Conservation (phyloP, 2,797 vertebrate species). For the Furcifer pardalis region DNA sequence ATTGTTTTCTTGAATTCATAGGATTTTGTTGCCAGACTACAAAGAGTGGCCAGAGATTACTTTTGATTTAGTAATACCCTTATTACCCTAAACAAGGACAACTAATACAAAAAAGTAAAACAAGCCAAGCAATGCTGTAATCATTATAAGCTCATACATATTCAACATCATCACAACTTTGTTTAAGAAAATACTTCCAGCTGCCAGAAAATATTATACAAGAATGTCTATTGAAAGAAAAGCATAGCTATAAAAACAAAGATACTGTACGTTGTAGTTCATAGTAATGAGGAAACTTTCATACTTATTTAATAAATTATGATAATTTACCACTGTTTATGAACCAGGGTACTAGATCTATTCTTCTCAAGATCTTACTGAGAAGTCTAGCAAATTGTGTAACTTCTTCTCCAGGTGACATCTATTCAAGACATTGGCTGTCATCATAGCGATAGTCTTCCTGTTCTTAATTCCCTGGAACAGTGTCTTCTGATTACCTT, state of each 20-base stretch:
- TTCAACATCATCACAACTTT: slow-evolving; percentile 54
- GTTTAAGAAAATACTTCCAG: slow-evolving; percentile 26
- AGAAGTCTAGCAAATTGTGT: too few relatives aligned
- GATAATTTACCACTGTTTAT: not conserved
- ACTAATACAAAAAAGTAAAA: slow-evolving; percentile 49
- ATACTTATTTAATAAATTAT: not conserved
- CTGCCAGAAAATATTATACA: not conserved
- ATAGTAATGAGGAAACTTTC: not conserved
- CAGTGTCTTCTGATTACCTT: too few relatives aligned
- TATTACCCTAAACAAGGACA: slow-evolving; percentile 50
- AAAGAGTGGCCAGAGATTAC: slow-evolving; percentile 56
- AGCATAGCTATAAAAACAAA: not conserved
- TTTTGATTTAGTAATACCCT: slow-evolving; percentile 57
- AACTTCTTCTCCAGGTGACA: too few relatives aligned
- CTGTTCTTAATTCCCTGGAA: too few relatives aligned
- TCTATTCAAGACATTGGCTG: too few relatives aligned
- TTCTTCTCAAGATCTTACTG: too few relatives aligned
- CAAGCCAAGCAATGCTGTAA: slow-evolving; percentile 48
- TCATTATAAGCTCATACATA: slow-evolving; percentile 60
- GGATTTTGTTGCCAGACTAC: slow-evolving; percentile 51
- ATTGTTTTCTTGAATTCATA: slow-evolving; percentile 65
- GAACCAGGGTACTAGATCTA: too few relatives aligned
- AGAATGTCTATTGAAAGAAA: not conserved
- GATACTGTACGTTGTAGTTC: not conserved
- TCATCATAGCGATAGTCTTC: too few relatives aligned